Evolutionary conservation across 2,888 invertebrate species (phyloP).

Genomic region (Galeopsomyia nigrocyanea): DNA sequence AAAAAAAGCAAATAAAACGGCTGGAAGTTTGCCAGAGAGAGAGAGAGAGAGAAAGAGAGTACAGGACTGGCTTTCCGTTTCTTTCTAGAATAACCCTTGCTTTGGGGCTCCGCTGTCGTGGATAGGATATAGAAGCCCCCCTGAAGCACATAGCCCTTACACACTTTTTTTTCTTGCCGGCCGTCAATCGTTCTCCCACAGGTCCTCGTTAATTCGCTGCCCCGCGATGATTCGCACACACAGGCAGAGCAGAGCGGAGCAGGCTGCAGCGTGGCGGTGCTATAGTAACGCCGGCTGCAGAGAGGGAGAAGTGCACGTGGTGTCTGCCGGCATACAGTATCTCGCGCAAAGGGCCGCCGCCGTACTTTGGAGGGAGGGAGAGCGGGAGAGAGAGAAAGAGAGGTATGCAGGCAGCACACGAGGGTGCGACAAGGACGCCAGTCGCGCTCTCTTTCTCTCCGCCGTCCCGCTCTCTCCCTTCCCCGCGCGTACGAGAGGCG

Average conservation of each 20-base stretch:
- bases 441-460: not conserved
- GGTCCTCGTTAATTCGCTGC: conserved; percentile 33
- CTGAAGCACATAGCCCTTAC: not conserved
- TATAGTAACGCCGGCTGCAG: not conserved
- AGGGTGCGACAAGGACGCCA: too few relatives aligned
- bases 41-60: not conserved
- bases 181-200: conserved; percentile 25
- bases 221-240: not conserved
- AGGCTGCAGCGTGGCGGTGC: not conserved
- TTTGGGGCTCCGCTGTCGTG: too few relatives aligned
- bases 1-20: too few relatives aligned
- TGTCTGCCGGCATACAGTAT: conserved; percentile 15
- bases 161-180: not conserved
- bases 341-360: conserved; percentile 1
- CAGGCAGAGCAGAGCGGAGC: not conserved
- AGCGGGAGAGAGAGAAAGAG: not conserved
- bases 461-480: conserved; percentile 5
- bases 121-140: too few relatives aligned
- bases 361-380: not conserved
- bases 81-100: too few relatives aligned
- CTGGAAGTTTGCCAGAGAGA: too few relatives aligned
- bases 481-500: not conserved
- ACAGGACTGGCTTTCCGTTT: not conserved
- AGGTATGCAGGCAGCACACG: too few relatives aligned
- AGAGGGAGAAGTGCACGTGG: conserved; percentile 18